Evolutionary conservation across 2,888 invertebrate species (phyloP), one percentile per base, ranked within the genome.

Genomic region (Monopis laevigella): DNA sequence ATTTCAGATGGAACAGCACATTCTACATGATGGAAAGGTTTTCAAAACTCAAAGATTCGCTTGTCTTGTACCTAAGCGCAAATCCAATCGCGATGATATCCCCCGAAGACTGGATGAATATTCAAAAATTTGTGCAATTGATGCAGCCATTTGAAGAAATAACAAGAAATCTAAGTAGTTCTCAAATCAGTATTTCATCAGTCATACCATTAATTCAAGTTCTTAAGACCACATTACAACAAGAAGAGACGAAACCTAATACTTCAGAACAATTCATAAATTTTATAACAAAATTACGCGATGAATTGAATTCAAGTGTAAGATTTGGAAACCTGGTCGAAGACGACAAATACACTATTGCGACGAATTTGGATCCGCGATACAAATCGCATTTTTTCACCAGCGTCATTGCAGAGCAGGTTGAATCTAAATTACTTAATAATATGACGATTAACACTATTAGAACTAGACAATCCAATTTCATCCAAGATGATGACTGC

Each of bases 111-210:
- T 45, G 44, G 45, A 17, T 47, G 16, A 24, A 45, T 41, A 42
- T 45, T 27, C 14, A 38, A 44, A 45, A 44, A 35, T 43, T 29
- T 41, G 38, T 43, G 26, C 17, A 42, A 26, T 35, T 45, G 43
- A 17, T 47, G 14, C 38, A 32, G 16, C 44, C 47, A 30, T 46
- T 47, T 26, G 44, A 46, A 44, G 44, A 46, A 42, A 42, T 46
- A 13, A 46, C 44, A 42, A 42, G 30, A 32, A 38, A 43, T 40
- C 39, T 45, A 28, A 45, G 44, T 42, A 12, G 11, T 39, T 13
- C 21, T 24, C n/a, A n/a, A 19, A 21, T 16, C 3, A 19, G 13
- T 13, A 38, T 38, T 7, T n/a, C 38, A 14, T 42, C 39, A 21
- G 38, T 42, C 30, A 40, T 43, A 10, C 38, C 38, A 18, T 30